Conservation (phyloP, 2,113 vertebrate genomes). For the Microcebus lehilahytsara region DNA sequence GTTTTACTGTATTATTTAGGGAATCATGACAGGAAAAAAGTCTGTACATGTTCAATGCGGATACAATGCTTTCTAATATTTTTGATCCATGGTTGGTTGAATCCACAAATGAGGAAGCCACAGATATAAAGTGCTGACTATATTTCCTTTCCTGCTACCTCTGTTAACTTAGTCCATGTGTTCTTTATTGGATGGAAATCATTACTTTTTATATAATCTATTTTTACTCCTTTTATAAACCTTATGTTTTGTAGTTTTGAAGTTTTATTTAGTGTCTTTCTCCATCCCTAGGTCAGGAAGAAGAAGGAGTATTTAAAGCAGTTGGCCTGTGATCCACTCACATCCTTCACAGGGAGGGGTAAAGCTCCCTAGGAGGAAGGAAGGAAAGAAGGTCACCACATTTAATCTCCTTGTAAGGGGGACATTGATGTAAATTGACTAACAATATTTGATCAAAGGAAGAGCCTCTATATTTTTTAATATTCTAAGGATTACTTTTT, state of each 20-base stretch:
- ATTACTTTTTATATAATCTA: background rate
- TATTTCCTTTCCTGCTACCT: background rate
- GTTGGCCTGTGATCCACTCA: background rate
- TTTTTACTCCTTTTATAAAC: background rate
- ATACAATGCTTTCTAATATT: background rate
- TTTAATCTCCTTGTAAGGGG: background rate
- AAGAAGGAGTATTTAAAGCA: background rate
- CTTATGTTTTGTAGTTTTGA: background rate
- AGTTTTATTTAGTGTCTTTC: background rate
- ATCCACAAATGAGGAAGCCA: background rate
- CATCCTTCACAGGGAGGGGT: background rate
- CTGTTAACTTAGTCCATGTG: background rate
- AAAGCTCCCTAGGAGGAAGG: background rate
- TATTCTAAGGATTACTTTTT: background rate
- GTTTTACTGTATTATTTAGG: background rate
- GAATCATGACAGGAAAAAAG: background rate
- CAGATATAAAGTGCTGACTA: background rate
- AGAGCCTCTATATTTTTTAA: background rate
- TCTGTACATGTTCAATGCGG: background rate
- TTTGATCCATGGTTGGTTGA: background rate
- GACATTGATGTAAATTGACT: background rate
- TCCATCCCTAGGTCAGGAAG: background rate
- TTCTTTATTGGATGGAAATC: background rate
- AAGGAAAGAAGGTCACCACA: background rate
- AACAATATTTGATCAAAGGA: background rate